These are phyloP conservation scores for Arctia plantaginis DNA, from an alignment of 2,888 invertebrate genomes.

Conservation along the genomic window DNA sequence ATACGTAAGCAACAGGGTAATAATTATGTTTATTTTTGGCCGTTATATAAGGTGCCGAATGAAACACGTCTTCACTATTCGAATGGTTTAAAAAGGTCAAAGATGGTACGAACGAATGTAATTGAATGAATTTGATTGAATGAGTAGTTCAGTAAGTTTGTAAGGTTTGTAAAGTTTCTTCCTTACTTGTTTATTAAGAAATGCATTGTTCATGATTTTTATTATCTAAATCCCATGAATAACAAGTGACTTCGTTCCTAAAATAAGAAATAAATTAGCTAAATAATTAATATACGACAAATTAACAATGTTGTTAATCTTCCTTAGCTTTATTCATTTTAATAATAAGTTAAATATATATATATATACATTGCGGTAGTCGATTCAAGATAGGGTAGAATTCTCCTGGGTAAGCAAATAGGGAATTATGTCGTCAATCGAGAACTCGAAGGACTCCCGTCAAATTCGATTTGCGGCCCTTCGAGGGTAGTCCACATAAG, in stretches of 20 bases:
- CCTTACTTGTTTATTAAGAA: too few relatives aligned
- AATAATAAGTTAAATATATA: conserved; percentile 25
- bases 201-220: neutral
- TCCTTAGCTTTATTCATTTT: conserved; percentile 17
- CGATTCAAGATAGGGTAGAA: conserved; percentile 37
- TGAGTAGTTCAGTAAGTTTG: too few relatives aligned
- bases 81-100: too few relatives aligned
- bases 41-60: too few relatives aligned
- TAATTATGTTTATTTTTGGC: too few relatives aligned
- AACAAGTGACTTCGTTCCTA: neutral
- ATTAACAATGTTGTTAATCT: conserved; percentile 15
- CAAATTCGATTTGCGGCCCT: conserved; percentile 62
- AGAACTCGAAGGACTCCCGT: conserved; percentile 45
- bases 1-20: too few relatives aligned
- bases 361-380: conserved; percentile 36
- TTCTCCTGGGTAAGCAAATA: conserved; percentile 53
- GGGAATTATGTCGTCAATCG: conserved; percentile 56
- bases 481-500: conserved; percentile 57
- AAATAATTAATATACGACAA: neutral
- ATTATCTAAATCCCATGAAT: neutral
- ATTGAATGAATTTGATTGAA: too few relatives aligned
- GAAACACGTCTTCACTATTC: too few relatives aligned
- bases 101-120: too few relatives aligned
- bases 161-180: too few relatives aligned
- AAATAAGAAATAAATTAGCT: neutral